A percentile compares a stretch with the other conserved stretches of the same genome.
These are phyloP conservation scores for Volucella bombylans DNA, from an alignment of 2,888 invertebrate genomes.

Conservation along the genomic window DNA sequence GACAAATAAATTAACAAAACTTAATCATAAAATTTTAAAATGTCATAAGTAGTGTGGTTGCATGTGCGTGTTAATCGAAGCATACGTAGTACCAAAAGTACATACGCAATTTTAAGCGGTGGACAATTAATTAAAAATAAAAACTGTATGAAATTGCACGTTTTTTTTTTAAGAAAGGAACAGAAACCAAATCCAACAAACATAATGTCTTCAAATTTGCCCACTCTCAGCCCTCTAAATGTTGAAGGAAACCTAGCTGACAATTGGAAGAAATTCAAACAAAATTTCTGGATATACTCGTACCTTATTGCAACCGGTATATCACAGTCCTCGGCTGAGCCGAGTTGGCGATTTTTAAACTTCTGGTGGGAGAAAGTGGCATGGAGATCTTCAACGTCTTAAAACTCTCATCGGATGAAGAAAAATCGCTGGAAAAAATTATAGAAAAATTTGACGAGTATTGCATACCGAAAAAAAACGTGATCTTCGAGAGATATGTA, in stretches of 20 bases:
- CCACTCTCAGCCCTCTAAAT: conserved; percentile 15
- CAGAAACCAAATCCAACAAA: background rate
- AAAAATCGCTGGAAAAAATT: conserved; percentile 41
- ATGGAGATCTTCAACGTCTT: conserved; percentile 46
- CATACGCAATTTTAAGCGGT: too few species aligned
- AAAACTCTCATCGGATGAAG: conserved; percentile 11
- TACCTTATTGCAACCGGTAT: conserved; percentile 20
- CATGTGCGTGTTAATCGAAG: too few species aligned
- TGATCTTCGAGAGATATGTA: conserved; percentile 37
- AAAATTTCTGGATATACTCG: conserved; percentile 33
- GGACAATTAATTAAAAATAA: too few species aligned
- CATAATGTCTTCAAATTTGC: conserved; percentile 26
- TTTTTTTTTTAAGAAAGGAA: too few species aligned
- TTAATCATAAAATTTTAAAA: too few species aligned
- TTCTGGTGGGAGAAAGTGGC: conserved; percentile 50
- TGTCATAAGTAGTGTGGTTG: too few species aligned
- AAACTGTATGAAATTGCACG: too few species aligned
- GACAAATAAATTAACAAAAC: too few species aligned
- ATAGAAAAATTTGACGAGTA: conserved; percentile 37
- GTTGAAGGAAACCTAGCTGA: conserved; percentile 18
- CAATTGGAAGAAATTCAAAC: conserved; percentile 19
- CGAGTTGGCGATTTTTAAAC: conserved; percentile 48
- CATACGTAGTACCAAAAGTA: too few species aligned
- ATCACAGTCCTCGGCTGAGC: conserved; percentile 1
- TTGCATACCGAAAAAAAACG: conserved; percentile 7